Percentiles rank a stretch among this genome's conserved stretches.
Evolutionary conservation across 2,888 invertebrate species (phyloP).

Genomic region (Cheiracanthium punctorium): DNA sequence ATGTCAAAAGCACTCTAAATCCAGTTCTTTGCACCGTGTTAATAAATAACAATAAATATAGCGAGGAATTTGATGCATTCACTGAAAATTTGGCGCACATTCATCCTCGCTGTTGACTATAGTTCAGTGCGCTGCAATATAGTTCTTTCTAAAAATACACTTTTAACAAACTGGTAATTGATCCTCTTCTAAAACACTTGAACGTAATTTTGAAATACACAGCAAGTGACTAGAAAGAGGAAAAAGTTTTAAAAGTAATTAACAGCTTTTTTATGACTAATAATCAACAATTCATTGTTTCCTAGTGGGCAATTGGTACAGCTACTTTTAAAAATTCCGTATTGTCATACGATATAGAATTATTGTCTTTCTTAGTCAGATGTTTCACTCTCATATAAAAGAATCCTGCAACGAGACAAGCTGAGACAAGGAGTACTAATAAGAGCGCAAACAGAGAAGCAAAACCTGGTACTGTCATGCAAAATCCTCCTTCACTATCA

Average conservation of each 20-base stretch:
- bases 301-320: constrained; percentile 57
- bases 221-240: neutral
- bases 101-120: neutral
- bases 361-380: constrained; percentile 62
- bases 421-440: constrained; percentile 89
- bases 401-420: constrained; percentile 93
- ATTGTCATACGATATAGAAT: constrained; percentile 65
- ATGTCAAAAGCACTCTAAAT: neutral
- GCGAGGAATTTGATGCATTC: constrained; percentile 27
- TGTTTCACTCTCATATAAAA: constrained; percentile 89
- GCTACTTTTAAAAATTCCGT: constrained; percentile 65
- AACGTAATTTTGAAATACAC: neutral
- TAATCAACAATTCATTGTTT: neutral
- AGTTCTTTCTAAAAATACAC: neutral
- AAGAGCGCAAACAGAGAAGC: constrained; percentile 94
- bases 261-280: neutral
- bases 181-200: neutral
- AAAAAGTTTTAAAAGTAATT: neutral
- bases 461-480: constrained; percentile 95
- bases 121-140: neutral
- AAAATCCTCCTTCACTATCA: constrained; percentile 88
- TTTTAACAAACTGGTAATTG: too few species aligned
- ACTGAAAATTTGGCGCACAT: constrained; percentile 23
- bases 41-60: constrained; percentile 68
- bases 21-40: constrained; percentile 44